Conservation (phyloP, 2,888 invertebrate genomes). For the Rhimphoctona megacephalus region DNA sequence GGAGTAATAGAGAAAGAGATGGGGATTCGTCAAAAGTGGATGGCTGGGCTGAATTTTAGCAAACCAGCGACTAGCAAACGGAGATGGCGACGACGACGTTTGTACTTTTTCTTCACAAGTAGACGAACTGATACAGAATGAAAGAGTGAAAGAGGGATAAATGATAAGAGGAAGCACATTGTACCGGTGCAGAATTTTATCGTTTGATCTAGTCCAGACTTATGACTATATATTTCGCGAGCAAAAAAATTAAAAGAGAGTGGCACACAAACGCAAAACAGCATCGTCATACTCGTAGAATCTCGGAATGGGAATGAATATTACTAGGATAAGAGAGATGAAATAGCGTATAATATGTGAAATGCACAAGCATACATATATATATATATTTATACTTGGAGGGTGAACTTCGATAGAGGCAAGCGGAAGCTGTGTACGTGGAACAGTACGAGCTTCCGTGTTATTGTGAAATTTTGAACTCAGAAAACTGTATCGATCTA, state of each 20-base stretch:
- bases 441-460: not conserved
- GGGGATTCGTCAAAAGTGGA: conserved; percentile 55
- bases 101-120: conserved; percentile 57
- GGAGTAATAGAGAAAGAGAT: not conserved
- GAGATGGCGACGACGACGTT: conserved; percentile 58
- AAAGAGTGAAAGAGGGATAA: not conserved
- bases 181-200: conserved; percentile 41
- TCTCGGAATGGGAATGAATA: conserved; percentile 51
- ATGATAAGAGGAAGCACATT: conserved; percentile 21
- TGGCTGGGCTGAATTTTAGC: conserved; percentile 47
- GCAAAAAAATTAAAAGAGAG: conserved; percentile 16
- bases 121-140: conserved; percentile 23
- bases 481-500: conserved; percentile 2
- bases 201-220: conserved; percentile 62
- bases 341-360: not conserved
- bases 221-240: conserved; percentile 33
- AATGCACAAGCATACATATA: not conserved
- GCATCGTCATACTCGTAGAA: conserved; percentile 12
- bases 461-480: not conserved
- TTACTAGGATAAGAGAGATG: conserved; percentile 23
- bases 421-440: not conserved
- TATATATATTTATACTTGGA: not conserved
- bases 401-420: conserved; percentile 24
- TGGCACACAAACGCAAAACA: conserved; percentile 14
- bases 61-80: conserved; percentile 39